Base-by-base conservation (phyloP, 2,888 invertebrate genomes). In the Spodoptera littoralis region DNA sequence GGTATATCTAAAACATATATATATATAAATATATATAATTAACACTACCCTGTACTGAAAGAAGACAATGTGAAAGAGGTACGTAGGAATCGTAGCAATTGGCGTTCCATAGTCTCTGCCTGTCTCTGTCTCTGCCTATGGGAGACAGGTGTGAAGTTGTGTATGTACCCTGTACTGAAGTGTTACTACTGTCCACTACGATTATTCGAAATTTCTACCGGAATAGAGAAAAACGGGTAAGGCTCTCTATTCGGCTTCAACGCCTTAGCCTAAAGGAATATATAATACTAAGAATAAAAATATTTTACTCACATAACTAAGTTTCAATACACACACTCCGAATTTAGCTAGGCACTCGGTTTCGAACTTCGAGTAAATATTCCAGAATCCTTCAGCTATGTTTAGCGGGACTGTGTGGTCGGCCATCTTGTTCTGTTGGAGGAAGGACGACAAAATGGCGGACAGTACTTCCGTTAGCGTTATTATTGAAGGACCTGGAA, bases 301-400 rank as follows among this genome's bases (percentile, higher is more conserved):
- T 43, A 68, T 9, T 9, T 4, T 69, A 91, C 93, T 90, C 78
- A 95, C 94, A 84, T 88, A 87, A 64, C 83, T 86, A 12, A 90
- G 79, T 65, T 90, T 90, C 41, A 92, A 69, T 13, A 91, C 68
- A 59, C 88, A 88, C 58, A 84, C 61, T 11, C 92, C 94, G 65
- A 93, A 91, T 64, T 87, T 92, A 45, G 77, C 87, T 43, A 95
- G 65, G 30, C 88, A 88, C 3, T 88, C 86, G 1, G 63, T 71
- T 71, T 93, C 92, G 64, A 94, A 94, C 9, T 71, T 82, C n/a
- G 84, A 69, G 45, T 85, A 93, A 3, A 76, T 43, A 0, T 65
- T 66, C 92, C 93, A 92, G 70, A 93, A 95, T 45, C 93, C 93
- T 46, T 90, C 88, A 0, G 92, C 90, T 5, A 94, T 83, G n/a